phyloP scores from a whole-genome alignment of 1,140 invertebrate species.

The Scaptomyza pallida region DNA sequence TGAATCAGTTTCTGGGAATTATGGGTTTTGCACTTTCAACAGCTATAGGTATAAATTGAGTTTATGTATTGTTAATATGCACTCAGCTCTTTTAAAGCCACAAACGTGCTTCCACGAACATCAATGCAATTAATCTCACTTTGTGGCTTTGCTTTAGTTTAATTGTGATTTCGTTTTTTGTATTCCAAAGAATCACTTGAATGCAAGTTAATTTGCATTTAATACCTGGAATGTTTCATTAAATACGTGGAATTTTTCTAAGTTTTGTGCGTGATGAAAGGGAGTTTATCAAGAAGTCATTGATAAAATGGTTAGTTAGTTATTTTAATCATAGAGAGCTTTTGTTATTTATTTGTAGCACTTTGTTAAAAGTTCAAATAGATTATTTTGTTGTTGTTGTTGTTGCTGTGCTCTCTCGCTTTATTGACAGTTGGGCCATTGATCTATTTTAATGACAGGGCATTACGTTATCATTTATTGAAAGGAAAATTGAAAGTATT shows the following conservation, averaged over 20 bases:
- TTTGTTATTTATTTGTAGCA: conserved; percentile 11
- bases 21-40: not conserved
- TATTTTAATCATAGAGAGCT: not conserved
- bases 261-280: not conserved
- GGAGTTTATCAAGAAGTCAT: not conserved
- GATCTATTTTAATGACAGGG: conserved; percentile 74
- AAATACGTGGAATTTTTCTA: too few species aligned
- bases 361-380: conserved; percentile 22
- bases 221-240: not conserved
- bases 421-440: conserved; percentile 57
- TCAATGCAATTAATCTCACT: not conserved
- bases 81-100: not conserved
- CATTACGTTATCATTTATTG: conserved; percentile 80
- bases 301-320: not conserved
- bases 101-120: not conserved
- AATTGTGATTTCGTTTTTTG: too few species aligned
- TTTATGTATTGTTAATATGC: too few species aligned
- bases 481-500: conserved; percentile 81
- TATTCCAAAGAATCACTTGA: not conserved
- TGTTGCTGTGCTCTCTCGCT: not conserved
- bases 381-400: conserved; percentile 17
- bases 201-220: conserved; percentile 11
- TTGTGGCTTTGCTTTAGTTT: conserved; percentile 1
- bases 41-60: too few species aligned
- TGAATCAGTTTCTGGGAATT: not conserved